These are phyloP conservation scores for Osmoderma eremita DNA, from an alignment of 2,888 invertebrate genomes.

Conservation along the genomic window DNA sequence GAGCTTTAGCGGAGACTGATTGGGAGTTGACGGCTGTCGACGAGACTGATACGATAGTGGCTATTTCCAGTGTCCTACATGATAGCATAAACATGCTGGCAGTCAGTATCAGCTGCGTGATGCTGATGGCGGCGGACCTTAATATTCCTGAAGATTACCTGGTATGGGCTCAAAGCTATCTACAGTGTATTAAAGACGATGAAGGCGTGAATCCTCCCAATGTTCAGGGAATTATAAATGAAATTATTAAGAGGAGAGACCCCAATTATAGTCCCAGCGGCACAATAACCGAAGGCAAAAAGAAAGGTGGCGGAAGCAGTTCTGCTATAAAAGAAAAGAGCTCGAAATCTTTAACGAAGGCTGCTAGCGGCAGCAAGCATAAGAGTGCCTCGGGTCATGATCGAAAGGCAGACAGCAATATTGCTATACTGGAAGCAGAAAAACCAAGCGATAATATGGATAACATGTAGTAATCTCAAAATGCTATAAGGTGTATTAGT, in stretches of 20 bases:
- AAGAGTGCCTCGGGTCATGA: conserved; percentile 1
- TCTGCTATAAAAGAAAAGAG: neutral
- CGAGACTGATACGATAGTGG: conserved; percentile 39
- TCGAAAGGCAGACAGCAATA: neutral
- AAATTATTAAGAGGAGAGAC: conserved; percentile 43
- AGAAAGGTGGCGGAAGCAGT: too few species aligned
- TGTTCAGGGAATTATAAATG: conserved; percentile 49
- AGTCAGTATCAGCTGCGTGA: conserved; percentile 49
- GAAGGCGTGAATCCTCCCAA: conserved; percentile 50
- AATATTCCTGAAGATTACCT: conserved; percentile 46
- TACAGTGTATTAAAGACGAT: conserved; percentile 50
- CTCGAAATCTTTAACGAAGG: conserved; percentile 7
- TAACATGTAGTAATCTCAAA: neutral
- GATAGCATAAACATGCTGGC: conserved; percentile 49
- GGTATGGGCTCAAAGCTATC: conserved; percentile 46
- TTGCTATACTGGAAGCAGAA: conserved; percentile 1
- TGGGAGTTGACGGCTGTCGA: conserved; percentile 41
- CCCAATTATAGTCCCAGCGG: neutral
- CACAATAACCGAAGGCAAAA: neutral
- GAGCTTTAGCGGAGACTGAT: conserved; percentile 41
- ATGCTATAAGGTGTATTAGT: too few species aligned
- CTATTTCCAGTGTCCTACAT: conserved; percentile 34
- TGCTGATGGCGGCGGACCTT: conserved; percentile 50
- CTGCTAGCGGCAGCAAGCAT: neutral
- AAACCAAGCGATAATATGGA: conserved; percentile 3